Evolutionary conservation across 2,113 vertebrate species (phyloP).

Genomic region (Myodes glareolus): DNA sequence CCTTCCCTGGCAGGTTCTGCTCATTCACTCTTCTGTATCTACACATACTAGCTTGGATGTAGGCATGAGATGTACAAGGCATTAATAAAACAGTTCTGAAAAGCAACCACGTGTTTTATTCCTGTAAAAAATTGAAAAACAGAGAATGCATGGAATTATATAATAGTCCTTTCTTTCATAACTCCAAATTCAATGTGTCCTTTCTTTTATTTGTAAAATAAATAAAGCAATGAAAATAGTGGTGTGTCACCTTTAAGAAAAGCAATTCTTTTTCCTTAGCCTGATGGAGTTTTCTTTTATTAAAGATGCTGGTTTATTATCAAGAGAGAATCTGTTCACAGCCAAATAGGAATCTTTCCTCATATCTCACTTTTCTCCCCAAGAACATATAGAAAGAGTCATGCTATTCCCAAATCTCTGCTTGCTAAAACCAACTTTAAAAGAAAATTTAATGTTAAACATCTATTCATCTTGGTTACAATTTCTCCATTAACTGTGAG

Average conservation of each 20-base stretch:
- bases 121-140: not conserved
- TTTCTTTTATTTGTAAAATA: conserved; percentile 43
- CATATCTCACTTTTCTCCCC: not conserved
- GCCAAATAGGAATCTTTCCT: conserved; percentile 22
- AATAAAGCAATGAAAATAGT: conserved; percentile 41
- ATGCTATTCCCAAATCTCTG: not conserved
- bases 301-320: not conserved
- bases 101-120: not conserved
- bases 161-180: not conserved
- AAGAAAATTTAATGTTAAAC: not conserved
- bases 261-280: conserved; percentile 17
- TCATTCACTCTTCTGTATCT: not conserved
- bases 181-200: not conserved
- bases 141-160: not conserved
- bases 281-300: conserved; percentile 65
- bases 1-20: not conserved
- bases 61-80: not conserved
- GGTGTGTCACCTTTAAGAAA: not conserved
- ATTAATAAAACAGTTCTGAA: not conserved
- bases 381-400: not conserved
- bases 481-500: not conserved
- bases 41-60: not conserved
- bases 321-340: conserved; percentile 59
- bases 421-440: conserved; percentile 35
- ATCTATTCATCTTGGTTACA: not conserved